These are phyloP conservation scores for Diploscapter pachys DNA, from an alignment of 1,140 invertebrate species.

Conservation along the genomic window DNA sequence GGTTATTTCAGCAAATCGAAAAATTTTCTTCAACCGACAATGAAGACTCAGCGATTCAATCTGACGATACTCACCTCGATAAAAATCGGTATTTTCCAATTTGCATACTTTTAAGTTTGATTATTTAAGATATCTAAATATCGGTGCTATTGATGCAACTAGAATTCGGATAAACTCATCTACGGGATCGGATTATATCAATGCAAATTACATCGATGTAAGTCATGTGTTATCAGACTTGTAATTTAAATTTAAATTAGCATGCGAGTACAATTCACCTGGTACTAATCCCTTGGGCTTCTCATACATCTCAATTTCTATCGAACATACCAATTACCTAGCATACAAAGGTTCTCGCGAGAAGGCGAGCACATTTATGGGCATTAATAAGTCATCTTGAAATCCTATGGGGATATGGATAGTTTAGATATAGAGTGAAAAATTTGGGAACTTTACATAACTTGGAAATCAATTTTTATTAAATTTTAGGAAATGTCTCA, in stretches of 20 bases:
- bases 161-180: conserved; percentile 43
- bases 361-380: not conserved
- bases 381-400: not conserved
- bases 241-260: conserved; percentile 7
- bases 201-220: conserved; percentile 58
- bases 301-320: not conserved
- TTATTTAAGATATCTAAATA: conserved; percentile 44
- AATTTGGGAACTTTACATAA: too few species aligned
- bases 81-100: conserved; percentile 21
- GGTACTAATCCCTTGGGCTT: not conserved
- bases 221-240: conserved; percentile 29
- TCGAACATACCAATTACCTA: conserved; percentile 1
- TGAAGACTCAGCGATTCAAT: conserved; percentile 15
- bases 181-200: conserved; percentile 51
- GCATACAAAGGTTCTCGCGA: not conserved
- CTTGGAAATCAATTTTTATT: too few species aligned
- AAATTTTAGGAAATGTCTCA: too few species aligned
- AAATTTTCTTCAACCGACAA: not conserved
- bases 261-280: not conserved
- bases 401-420: too few species aligned
- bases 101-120: conserved; percentile 18
- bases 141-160: conserved; percentile 48
- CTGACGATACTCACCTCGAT: conserved; percentile 26
- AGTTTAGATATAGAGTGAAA: too few species aligned
- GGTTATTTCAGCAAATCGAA: conserved; percentile 11